Conservation (phyloP, 2,888 invertebrate genomes). For the Dilophus febrilis region DNA sequence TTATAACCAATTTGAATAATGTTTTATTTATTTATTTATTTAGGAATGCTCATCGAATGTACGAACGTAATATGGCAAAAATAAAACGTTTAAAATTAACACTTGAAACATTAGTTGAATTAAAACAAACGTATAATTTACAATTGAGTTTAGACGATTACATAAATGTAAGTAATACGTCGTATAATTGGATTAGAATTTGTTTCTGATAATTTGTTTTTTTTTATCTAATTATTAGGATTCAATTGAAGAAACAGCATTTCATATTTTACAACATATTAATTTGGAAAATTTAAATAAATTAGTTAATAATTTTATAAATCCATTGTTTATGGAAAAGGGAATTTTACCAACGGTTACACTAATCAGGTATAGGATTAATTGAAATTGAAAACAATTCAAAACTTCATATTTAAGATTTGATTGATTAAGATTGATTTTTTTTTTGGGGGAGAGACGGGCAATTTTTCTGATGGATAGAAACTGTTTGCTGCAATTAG, state of each 20-base stretch:
- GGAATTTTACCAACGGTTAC: conserved; percentile 21
- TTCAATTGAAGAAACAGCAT: conserved; percentile 24
- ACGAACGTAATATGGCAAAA: conserved; percentile 23
- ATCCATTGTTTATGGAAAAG: conserved; percentile 26
- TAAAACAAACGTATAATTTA: conserved; percentile 18
- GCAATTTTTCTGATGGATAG: no score
- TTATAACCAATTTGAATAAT: not conserved
- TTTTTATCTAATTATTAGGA: conserved; percentile 13
- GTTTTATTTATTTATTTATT: not conserved
- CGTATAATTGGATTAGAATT: no score
- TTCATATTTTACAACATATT: conserved; percentile 25
- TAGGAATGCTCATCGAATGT: conserved; percentile 25
- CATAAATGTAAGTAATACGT: conserved; percentile 7
- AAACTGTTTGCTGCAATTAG: no score
- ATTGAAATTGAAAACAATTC: no score
- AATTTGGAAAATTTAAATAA: conserved; percentile 23
- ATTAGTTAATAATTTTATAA: conserved; percentile 24
- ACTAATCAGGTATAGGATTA: conserved; percentile 20
- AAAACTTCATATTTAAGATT: no score
- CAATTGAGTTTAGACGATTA: conserved; percentile 26
- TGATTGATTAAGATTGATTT: no score
- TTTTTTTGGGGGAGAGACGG: no score
- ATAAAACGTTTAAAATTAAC: conserved; percentile 21
- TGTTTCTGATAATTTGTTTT: no score
- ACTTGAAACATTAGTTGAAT: conserved; percentile 19